Evolutionary conservation across 2,797 vertebrate species (phyloP).

Genomic region (Dermochelys coriacea): DNA sequence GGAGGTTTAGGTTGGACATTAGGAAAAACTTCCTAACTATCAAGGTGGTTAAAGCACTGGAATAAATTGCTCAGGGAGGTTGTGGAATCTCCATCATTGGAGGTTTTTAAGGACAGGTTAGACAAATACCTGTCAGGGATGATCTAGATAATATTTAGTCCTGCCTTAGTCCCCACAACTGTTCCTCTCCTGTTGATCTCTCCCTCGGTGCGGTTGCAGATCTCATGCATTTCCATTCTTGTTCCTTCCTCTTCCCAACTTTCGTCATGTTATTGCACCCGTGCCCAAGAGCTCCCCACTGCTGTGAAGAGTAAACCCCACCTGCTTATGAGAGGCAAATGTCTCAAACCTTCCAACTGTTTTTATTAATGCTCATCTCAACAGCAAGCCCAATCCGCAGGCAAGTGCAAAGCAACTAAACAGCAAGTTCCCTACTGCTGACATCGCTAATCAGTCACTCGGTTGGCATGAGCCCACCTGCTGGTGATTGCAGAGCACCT

Average conservation of each 20-base stretch:
- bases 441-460: conserved; percentile 30
- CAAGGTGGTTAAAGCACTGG: no score
- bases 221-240: neutral
- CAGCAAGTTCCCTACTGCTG: neutral
- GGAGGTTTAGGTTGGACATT: no score
- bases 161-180: neutral
- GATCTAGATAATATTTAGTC: no score
- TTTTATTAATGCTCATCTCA: neutral
- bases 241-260: neutral
- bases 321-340: neutral
- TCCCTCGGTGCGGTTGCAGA: fast-evolving
- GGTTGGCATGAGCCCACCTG: conserved; percentile 44
- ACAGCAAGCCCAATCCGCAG: conserved; percentile 1
- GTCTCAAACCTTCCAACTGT: conserved; percentile 7
- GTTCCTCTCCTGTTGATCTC: neutral
- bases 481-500: conserved; percentile 13
- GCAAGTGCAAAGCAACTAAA: conserved; percentile 8
- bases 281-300: neutral
- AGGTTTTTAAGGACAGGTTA: no score
- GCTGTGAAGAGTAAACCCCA: neutral
- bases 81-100: no score
- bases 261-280: fast-evolving
- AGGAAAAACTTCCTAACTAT: no score
- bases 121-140: no score
- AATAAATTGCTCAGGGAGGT: no score